A percentile compares a stretch with the other conserved stretches of the same genome.
These are phyloP conservation scores for Cenopis cana DNA, from an alignment of 2,888 invertebrate species.

Conservation along the genomic window DNA sequence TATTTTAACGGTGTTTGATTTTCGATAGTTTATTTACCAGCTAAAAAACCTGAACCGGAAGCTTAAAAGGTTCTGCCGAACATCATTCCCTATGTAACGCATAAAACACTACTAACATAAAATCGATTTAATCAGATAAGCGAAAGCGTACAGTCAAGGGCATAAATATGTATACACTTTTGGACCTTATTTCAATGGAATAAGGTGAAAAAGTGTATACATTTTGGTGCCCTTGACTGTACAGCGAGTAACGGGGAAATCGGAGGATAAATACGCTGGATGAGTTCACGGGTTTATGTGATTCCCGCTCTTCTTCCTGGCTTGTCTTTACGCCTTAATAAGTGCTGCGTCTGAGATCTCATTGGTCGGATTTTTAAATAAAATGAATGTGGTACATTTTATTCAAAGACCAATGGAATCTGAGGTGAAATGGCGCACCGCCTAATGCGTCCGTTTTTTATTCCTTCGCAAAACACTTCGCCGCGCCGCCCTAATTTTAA, in stretches of 20 bases:
- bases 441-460: conserved; percentile 14
- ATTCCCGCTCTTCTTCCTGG: conserved; percentile 21
- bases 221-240: no score
- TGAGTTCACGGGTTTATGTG: conserved; percentile 37
- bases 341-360: neutral
- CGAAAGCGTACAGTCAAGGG: conserved; percentile 30
- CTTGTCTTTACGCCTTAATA: conserved; percentile 33
- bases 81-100: neutral
- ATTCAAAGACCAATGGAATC: neutral
- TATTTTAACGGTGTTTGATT: neutral
- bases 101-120: conserved; percentile 25
- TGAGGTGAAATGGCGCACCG: neutral
- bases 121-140: conserved; percentile 38
- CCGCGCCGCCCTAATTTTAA: conserved; percentile 26
- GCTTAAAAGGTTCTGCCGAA: neutral
- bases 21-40: neutral
- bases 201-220: no score
- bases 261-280: conserved; percentile 25
- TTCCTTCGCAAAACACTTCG: conserved; percentile 17
- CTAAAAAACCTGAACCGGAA: neutral
- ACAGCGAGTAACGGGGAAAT: conserved; percentile 30
- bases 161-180: no score
- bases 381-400: no score
- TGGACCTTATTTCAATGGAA: no score
- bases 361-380: conserved; percentile 5